Conservation (phyloP, 2,797 vertebrate genomes). For the Sebastes ruberrimus region DNA sequence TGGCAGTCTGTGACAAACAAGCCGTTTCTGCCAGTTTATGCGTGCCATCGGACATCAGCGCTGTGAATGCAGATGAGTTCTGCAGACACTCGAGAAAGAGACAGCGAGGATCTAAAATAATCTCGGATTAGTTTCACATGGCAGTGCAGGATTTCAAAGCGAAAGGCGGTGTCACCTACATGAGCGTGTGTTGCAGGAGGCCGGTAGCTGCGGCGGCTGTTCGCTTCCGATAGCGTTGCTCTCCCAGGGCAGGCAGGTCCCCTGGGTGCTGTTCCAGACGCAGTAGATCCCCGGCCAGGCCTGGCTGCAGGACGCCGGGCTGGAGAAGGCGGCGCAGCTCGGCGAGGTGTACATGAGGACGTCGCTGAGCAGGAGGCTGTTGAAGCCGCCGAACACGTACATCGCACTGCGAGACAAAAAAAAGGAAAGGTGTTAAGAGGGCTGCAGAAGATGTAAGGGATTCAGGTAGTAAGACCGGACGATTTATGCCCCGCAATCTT, state of each 20-base stretch:
- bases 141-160: not conserved
- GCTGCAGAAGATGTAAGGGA: not conserved
- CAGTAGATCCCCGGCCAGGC: conserved; percentile 88
- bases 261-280: conserved; percentile 82
- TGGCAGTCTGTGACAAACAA: conserved; percentile 35
- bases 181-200: conserved; percentile 83
- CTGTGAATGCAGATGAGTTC: conserved; percentile 19
- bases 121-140: not conserved
- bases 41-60: conserved; percentile 7
- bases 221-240: conserved; percentile 50
- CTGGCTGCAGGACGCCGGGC: conserved; percentile 73
- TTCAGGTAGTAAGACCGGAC: not conserved
- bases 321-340: conserved; percentile 84
- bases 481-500: not conserved
- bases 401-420: conserved; percentile 82
- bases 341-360: conserved; percentile 89
- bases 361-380: conserved; percentile 95
- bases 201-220: conserved; percentile 69
- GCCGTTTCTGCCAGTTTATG: conserved; percentile 5
- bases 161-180: conserved; percentile 74
- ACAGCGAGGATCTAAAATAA: not conserved
- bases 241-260: conserved; percentile 88
- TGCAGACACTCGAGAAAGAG: conserved; percentile 3
- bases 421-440: not conserved
- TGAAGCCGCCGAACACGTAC: conserved; percentile 97